Conservation (phyloP, 2,797 vertebrate genomes). For the Chaetophractus vellerosus region DNA sequence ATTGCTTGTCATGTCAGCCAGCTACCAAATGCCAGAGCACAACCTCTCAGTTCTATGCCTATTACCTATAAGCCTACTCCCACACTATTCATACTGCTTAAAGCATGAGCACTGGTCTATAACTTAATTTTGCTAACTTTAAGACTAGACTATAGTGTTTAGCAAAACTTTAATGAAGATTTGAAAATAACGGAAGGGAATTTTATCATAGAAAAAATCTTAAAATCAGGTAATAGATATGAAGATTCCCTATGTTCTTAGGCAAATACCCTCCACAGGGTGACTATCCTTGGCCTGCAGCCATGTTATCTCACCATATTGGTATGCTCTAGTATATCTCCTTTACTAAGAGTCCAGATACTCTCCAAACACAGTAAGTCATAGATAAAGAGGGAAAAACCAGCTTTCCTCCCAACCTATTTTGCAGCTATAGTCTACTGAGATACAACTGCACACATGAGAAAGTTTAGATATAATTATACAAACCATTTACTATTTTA, state of each 20-base stretch:
- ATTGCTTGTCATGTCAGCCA: background rate
- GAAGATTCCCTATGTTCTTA: background rate
- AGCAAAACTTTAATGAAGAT: background rate
- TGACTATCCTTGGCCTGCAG: background rate
- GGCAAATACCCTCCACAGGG: background rate
- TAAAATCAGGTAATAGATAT: background rate
- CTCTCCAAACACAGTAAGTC: background rate
- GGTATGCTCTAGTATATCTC: background rate
- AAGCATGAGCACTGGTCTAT: background rate
- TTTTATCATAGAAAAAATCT: slow-evolving; percentile 41
- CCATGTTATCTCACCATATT: background rate
- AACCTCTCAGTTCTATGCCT: background rate
- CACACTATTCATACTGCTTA: background rate
- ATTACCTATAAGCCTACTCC: background rate
- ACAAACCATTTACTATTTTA: slow-evolving; percentile 38
- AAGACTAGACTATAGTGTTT: background rate
- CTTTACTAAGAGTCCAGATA: background rate
- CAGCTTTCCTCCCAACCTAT: background rate
- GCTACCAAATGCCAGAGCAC: background rate
- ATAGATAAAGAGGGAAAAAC: background rate
- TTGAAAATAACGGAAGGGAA: slow-evolving; percentile 13
- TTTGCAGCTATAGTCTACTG: background rate
- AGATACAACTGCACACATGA: background rate
- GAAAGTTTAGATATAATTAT: slow-evolving; percentile 1
- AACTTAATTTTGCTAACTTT: background rate